phyloP scores from a whole-genome alignment of 2,113 vertebrate species.

The Ailuropoda melanoleuca region DNA sequence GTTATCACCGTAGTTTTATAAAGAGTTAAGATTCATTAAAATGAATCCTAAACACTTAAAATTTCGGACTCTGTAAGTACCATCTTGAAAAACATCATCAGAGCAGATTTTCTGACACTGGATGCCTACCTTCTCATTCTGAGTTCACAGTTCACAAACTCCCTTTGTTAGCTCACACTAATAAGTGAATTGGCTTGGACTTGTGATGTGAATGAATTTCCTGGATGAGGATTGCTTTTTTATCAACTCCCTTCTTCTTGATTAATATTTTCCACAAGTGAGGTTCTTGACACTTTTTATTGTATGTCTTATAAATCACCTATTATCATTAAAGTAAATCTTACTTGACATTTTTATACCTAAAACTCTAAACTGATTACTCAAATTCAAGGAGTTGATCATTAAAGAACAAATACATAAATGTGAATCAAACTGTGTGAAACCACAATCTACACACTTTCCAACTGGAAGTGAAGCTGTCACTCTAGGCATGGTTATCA shows the following conservation, averaged over 20 bases:
- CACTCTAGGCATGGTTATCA: not conserved
- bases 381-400: not conserved
- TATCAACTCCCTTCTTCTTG: not conserved
- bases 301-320: not conserved
- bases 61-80: not conserved
- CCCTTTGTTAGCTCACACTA: not conserved
- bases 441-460: not conserved
- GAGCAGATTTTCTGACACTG: not conserved
- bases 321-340: not conserved
- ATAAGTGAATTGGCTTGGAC: not conserved
- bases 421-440: not conserved
- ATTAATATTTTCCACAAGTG: conserved; percentile 9
- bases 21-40: not conserved
- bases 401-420: not conserved
- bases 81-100: not conserved
- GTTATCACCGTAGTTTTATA: not conserved
- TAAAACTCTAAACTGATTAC: not conserved
- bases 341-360: not conserved
- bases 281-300: not conserved
- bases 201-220: not conserved
- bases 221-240: not conserved
- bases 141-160: not conserved
- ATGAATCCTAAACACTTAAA: conserved; percentile 3
- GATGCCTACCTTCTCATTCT: not conserved
- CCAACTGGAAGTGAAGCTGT: not conserved